phyloP scores from a whole-genome alignment of 2,888 invertebrate species.

The Orchestes rusci region DNA sequence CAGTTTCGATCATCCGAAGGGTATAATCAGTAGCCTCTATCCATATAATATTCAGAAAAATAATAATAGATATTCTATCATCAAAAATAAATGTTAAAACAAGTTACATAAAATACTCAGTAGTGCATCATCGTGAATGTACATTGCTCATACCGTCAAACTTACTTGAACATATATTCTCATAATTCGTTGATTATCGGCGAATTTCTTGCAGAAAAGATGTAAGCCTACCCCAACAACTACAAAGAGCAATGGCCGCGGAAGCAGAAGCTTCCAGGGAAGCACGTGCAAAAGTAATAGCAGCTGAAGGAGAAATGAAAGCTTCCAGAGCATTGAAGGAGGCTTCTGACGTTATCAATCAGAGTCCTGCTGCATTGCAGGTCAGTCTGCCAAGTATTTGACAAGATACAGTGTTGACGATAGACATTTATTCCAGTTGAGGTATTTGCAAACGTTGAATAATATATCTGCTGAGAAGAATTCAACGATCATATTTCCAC shows the following conservation, averaged over 20 bases:
- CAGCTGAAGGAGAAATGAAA: conserved; percentile 81
- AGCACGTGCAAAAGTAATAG: conserved; percentile 73
- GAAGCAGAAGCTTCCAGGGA: conserved; percentile 76
- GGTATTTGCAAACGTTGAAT: conserved; percentile 85
- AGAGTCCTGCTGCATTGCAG: conserved; percentile 75
- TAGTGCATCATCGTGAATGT: no score
- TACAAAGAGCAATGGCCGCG: conserved; percentile 77
- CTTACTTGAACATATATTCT: no score
- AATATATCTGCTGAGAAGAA: conserved; percentile 92
- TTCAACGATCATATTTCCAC: conserved; percentile 89
- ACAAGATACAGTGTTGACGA: not conserved
- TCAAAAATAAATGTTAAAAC: no score
- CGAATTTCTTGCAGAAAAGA: conserved; percentile 54
- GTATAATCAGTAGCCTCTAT: no score
- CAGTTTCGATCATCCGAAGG: no score
- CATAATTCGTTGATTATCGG: not conserved
- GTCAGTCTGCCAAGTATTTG: conserved; percentile 33
- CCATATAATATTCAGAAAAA: no score
- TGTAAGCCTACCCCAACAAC: conserved; percentile 66
- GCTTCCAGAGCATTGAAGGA: conserved; percentile 79
- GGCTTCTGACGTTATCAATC: conserved; percentile 77
- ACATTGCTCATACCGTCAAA: no score
- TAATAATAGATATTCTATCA: no score
- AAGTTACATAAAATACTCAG: no score
- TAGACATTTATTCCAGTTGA: conserved; percentile 51